A percentile compares a stretch with the other conserved stretches of the same genome.
These are phyloP conservation scores for Microvelia longipes DNA, from an alignment of 1,140 invertebrate genomes.

Conservation along the genomic window DNA sequence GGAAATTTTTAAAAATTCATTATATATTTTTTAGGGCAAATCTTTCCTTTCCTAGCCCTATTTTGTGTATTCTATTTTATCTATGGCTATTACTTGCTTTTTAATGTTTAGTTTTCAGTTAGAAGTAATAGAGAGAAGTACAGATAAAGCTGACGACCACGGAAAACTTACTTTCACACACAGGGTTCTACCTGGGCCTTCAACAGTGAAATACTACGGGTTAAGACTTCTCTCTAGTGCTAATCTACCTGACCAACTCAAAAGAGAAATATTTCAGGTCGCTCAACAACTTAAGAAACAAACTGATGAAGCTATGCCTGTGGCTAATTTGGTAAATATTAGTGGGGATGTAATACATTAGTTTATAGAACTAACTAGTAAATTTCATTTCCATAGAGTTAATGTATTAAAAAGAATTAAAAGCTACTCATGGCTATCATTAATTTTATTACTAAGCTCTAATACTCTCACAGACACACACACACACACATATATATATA, in stretches of 20 bases:
- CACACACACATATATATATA: neutral
- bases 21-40: no score
- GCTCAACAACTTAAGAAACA: constrained; percentile 3
- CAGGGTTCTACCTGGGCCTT: constrained; percentile 29
- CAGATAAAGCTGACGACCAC: constrained; percentile 10
- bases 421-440: no score
- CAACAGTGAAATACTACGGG: constrained; percentile 32
- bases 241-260: constrained; percentile 17
- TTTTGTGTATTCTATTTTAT: no score
- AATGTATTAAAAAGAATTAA: no score
- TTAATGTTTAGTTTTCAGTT: constrained; percentile 30
- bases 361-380: no score
- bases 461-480: no score
- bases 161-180: constrained; percentile 31
- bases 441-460: no score
- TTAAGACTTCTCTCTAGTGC: constrained; percentile 30
- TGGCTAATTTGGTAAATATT: constrained; percentile 1
- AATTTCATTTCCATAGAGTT: no score
- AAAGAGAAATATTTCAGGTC: constrained; percentile 12
- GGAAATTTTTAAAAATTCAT: no score
- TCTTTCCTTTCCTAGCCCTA: no score
- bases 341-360: neutral
- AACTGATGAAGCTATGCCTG: constrained; percentile 4
- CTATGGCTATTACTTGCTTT: no score
- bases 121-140: constrained; percentile 25